These are phyloP conservation scores for Gobio gobio DNA, from an alignment of 2,113 vertebrate genomes.

Conservation along the genomic window DNA sequence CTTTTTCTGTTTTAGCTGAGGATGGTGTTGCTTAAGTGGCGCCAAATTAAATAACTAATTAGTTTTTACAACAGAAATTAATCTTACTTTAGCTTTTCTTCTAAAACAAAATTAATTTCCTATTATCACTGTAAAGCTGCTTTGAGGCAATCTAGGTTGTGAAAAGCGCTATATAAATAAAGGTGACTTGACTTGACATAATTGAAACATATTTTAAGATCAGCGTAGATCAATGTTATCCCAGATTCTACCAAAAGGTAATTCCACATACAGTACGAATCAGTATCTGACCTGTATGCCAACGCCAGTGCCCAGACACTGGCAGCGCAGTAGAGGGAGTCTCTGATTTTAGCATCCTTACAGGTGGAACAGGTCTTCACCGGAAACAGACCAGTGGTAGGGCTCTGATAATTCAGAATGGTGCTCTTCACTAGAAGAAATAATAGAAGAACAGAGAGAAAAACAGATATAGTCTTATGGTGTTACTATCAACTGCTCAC, in stretches of 20 bases:
- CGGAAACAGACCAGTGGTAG: constrained; percentile 94
- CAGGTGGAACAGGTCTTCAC: constrained; percentile 84
- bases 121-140: too few species aligned
- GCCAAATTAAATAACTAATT: too few species aligned
- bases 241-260: neutral
- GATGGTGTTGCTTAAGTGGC: too few species aligned
- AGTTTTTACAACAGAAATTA: too few species aligned
- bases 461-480: neutral
- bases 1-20: too few species aligned
- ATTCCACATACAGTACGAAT: neutral
- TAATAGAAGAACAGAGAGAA: neutral
- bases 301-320: constrained; percentile 89
- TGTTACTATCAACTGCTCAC: neutral
- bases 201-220: neutral
- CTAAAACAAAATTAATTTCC: too few species aligned
- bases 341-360: constrained; percentile 87
- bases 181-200: neutral
- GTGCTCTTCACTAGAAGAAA: constrained; percentile 85
- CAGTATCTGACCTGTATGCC: constrained; percentile 85
- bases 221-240: neutral
- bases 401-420: constrained; percentile 89
- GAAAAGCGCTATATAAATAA: too few species aligned
- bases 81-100: too few species aligned
- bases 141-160: too few species aligned
- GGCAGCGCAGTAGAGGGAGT: constrained; percentile 94